phyloP scores from a whole-genome alignment of 2,113 vertebrate genomes.

The Ranitomeya imitator region DNA sequence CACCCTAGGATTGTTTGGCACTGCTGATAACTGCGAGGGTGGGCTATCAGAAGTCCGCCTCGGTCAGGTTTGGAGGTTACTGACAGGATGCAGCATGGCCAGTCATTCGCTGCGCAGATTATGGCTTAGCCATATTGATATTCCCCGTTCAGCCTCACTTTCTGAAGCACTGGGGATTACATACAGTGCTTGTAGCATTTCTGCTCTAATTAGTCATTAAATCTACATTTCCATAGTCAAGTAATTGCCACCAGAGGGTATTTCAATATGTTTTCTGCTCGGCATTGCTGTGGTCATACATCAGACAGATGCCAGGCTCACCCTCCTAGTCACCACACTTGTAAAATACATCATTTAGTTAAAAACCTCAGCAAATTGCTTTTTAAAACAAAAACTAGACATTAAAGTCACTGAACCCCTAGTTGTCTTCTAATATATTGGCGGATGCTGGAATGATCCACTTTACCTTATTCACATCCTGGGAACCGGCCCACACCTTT shows the following conservation, averaged over 20 bases:
- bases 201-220: constrained; percentile 18
- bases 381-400: no score
- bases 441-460: no score
- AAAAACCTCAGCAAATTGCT: background rate
- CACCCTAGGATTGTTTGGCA: background rate
- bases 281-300: background rate
- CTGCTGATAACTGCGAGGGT: background rate
- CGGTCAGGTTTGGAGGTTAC: background rate
- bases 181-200: background rate
- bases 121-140: background rate
- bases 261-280: background rate
- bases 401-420: no score
- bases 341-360: background rate
- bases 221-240: constrained; percentile 30
- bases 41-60: no score
- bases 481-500: no score
- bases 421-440: no score
- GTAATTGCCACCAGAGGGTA: constrained; percentile 19
- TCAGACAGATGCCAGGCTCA: background rate
- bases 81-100: background rate
- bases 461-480: no score
- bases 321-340: background rate
- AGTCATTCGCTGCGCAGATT: background rate
- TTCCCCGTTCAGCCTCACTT: background rate
- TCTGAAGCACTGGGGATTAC: constrained; percentile 1